A percentile compares a stretch with the other conserved stretches of the same genome.
These are phyloP conservation scores for Phenganax stokvisi DNA, from an alignment of 92 coral and sea anemone genomes.

Conservation along the genomic window DNA sequence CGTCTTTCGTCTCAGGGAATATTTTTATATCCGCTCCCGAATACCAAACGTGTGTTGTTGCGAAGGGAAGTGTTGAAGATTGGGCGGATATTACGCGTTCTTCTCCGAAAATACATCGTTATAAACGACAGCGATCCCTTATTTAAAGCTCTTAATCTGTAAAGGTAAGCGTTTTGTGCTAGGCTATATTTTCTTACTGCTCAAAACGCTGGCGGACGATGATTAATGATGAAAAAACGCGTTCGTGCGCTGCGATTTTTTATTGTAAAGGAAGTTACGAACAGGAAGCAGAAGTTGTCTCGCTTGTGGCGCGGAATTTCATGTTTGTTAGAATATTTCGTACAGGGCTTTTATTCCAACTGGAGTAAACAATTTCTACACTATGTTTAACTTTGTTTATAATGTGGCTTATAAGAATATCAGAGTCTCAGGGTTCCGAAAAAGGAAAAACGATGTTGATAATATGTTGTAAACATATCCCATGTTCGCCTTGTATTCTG, in stretches of 20 bases:
- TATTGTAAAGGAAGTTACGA: constrained; percentile 20
- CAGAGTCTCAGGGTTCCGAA: too few species aligned
- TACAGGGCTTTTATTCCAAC: background rate
- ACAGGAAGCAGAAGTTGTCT: constrained; percentile 23
- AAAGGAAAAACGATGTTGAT: too few species aligned
- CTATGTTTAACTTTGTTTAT: background rate
- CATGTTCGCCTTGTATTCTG: too few species aligned
- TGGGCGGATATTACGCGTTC: constrained; percentile 30
- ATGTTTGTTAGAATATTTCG: constrained; percentile 6
- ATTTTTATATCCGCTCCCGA: constrained; percentile 11
- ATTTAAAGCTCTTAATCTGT: background rate
- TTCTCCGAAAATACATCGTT: constrained; percentile 16
- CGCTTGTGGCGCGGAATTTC: constrained; percentile 12
- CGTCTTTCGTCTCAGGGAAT: background rate
- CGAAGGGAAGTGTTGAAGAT: constrained; percentile 9
- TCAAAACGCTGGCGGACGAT: background rate
- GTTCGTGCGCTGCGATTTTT: constrained; percentile 1
- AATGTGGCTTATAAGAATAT: too few species aligned
- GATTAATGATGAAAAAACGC: background rate
- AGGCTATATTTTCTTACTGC: background rate
- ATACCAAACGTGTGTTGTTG: constrained; percentile 15
- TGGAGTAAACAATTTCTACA: background rate
- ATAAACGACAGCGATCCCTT: background rate
- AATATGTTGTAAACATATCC: too few species aligned
- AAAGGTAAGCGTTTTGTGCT: background rate